Conservation (phyloP, 1,140 invertebrate species). For the Cylas formicarius region DNA sequence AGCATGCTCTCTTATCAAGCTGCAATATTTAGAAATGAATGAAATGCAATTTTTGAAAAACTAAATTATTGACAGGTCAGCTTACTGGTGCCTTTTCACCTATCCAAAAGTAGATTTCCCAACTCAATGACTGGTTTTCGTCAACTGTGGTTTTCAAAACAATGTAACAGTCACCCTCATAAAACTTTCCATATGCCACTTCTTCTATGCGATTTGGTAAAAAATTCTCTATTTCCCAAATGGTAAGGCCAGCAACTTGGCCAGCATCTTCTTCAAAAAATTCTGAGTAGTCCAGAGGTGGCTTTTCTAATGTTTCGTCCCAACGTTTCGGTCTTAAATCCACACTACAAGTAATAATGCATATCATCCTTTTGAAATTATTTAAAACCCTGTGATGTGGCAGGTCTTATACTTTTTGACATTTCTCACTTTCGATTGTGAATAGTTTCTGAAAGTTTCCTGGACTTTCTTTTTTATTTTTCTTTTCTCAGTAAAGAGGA, state of each 20-base stretch:
- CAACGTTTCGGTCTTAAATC: constrained; percentile 69
- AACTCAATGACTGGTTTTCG: constrained; percentile 76
- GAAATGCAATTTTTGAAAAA: not conserved
- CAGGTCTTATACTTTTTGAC: too few species aligned
- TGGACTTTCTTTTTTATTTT: too few species aligned
- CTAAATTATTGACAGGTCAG: constrained; percentile 13
- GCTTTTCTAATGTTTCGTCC: constrained; percentile 92
- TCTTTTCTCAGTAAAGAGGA: too few species aligned
- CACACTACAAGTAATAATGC: not conserved
- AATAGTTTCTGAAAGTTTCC: too few species aligned
- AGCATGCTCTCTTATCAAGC: constrained; percentile 96
- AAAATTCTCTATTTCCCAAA: constrained; percentile 99
- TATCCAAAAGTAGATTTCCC: constrained; percentile 99
- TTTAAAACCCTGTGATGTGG: too few species aligned
- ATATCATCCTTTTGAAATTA: too few species aligned
- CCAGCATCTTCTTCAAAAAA: constrained; percentile 98
- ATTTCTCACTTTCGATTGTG: too few species aligned
- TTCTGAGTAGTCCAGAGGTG: constrained; percentile 96
- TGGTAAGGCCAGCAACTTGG: constrained; percentile 75
- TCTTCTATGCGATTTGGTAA: constrained; percentile 89
- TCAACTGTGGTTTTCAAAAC: constrained; percentile 87
- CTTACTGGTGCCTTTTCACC: constrained; percentile 88
- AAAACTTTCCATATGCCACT: constrained; percentile 94
- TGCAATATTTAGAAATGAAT: constrained; percentile 34
- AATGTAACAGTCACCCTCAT: constrained; percentile 99